Base-by-base conservation (phyloP, 1,140 invertebrate species). In the Diorhabda sublineata region DNA sequence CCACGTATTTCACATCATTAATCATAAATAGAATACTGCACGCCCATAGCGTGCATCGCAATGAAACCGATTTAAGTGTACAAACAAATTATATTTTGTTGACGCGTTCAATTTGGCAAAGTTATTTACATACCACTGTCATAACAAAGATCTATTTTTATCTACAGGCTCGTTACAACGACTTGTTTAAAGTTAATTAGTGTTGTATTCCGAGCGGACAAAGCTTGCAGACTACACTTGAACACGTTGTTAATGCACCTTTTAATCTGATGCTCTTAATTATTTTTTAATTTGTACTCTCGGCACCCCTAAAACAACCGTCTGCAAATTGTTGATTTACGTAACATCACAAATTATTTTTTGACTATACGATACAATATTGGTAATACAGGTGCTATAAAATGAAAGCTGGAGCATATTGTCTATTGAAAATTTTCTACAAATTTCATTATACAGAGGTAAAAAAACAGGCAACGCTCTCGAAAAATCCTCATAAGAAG, bases 111-210 rank as follows among this genome's bases (percentile, higher is more conserved):
- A 44, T 67, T 67, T 67, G 57, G 57, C 26, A 60, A 2, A 52
- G 58, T 60, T 67, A 67, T 67, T 67, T 58, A n/a, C 8, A 67
- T 60, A 67, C 58, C 57, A 9, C 44, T 45, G 58, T 59, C 58
- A 60, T 44, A 67, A 67, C 58, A 60, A 7, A 11, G 43, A n/a
- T 43, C 58, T 67, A 67, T 67, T 67, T 66, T 58, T 67, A 67
- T 52, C 47, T 6, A 60, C 65, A 11, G 5, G 43, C 43, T 60
- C 58, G 65, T 67, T 67, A 67, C 65, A 67, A 58, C 65, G 45
- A 58, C 65, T 60, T 67, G 52, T 52, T 67, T 67, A 67, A 67
- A 59, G 58, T 67, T 67, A 67, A 67, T 67, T 67, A 60, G n/a
- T 45, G 58, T 47, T 67, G 41, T 56, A 26, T 6, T n/a, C 61